Evolutionary conservation across 1,140 invertebrate genomes (phyloP).

Genomic region (Thaumatotibia leucotreta): DNA sequence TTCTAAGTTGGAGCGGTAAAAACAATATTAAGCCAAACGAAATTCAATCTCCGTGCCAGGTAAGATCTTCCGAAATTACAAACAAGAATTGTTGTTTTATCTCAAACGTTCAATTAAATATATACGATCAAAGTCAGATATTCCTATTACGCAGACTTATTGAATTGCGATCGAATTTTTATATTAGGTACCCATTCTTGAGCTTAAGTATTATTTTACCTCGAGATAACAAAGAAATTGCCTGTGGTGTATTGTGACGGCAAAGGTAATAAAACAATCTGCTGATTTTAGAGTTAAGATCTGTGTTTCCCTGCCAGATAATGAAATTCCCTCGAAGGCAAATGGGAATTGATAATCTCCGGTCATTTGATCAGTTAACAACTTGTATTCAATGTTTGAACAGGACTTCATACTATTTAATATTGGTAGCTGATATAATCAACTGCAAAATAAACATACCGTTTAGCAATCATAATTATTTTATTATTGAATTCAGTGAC

Average conservation of each 20-base stretch:
- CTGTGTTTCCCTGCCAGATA: background rate
- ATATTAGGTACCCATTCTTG: conserved; percentile 45
- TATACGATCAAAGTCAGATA: background rate
- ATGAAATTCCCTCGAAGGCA: background rate
- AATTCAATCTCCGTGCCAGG: no score
- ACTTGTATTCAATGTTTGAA: no score
- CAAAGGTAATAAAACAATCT: background rate
- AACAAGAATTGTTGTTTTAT: background rate
- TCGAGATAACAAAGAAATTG: background rate
- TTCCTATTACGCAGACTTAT: background rate
- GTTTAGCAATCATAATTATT: no score
- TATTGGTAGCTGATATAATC: no score
- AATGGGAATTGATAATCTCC: background rate
- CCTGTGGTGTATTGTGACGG: background rate
- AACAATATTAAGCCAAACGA: no score
- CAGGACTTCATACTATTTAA: no score
- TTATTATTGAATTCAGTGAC: no score
- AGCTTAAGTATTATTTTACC: conserved; percentile 16
- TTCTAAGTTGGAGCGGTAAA: no score
- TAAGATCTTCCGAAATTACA: background rate
- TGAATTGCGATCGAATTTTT: background rate
- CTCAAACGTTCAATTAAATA: conserved; percentile 6
- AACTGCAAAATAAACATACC: no score
- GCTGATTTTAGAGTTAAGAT: background rate
- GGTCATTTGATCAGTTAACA: background rate